Evolutionary conservation across 1,140 invertebrate species (phyloP), one percentile per base, ranked within the genome.

Genomic region (Tribolium madens): DNA sequence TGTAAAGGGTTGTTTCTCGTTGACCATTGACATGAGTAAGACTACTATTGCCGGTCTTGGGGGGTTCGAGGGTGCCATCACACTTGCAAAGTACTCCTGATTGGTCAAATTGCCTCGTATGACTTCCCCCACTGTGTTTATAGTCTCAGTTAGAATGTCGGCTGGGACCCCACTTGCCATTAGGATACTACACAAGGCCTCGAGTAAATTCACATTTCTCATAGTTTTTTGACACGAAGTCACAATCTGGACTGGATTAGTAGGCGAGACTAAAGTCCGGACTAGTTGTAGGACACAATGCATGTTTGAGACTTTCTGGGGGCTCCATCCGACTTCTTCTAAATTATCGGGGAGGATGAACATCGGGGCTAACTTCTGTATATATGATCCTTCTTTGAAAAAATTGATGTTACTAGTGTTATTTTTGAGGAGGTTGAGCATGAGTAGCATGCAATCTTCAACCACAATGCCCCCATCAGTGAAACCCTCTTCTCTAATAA

Each of bases 391-490:
- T 90, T 99, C 98, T 88, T 98, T 97, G 84, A 99, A 99, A 85
- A 98, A 98, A 84, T 97, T 98, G 84, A 99, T 97, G 89, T 99
- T 99, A 75, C 97, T 98, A 3, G 95, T 92, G 85, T 99, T 99
- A 83, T 97, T 97, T 83, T 95, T 93, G 1, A 99, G 86, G 57
- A 99, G 88, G 88, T 98, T 99, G 21, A 98, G 87, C 90, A 99
- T 94, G 3, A 99, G 88, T n/a, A 96, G 88, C 0, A 99, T 87
- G 87, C 97, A 99, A 87, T 99, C 98, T 90, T 99, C 97, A 2
- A 99, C 98, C 2, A 99, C 95, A 73, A 99, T 98, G 21, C 97
- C 97, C 69, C 97, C 98, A 87, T 99, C 96, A 15, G 94, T 93
- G 80, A 92, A 93, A 50, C 97, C 97, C 88, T 99, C 98, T 80